These are phyloP conservation scores for Orestias chungarensis DNA, from an alignment of 2,797 vertebrate genomes.

Conservation along the genomic window DNA sequence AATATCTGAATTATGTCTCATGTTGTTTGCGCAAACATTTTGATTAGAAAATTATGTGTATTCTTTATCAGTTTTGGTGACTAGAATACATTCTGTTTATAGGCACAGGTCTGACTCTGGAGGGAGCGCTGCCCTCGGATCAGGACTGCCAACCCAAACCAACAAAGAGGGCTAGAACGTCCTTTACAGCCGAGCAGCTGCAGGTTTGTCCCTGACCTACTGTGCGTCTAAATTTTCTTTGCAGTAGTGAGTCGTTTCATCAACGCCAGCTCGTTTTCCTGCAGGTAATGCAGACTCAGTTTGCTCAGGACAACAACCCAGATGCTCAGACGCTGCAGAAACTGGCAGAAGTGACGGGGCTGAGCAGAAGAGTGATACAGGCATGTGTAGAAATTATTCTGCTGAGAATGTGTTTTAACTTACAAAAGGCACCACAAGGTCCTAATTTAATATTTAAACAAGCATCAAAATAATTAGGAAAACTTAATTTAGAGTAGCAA, in stretches of 20 bases:
- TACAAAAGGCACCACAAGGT: neutral
- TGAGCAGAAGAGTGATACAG: slow-evolving; percentile 97
- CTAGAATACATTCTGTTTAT: neutral
- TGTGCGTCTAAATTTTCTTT: slow-evolving; percentile 3
- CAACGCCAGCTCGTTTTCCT: slow-evolving; percentile 6
- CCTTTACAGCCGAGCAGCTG: slow-evolving; percentile 95
- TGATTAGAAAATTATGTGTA: neutral
- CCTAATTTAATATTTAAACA: neutral
- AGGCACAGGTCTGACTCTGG: slow-evolving; percentile 96
- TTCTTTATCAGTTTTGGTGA: slow-evolving; percentile 13
- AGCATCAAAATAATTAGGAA: neutral
- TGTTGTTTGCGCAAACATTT: slow-evolving; percentile 33
- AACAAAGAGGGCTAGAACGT: slow-evolving; percentile 94
- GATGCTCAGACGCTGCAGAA: slow-evolving; percentile 98
- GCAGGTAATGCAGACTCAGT: slow-evolving; percentile 98
- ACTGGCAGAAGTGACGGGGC: slow-evolving; percentile 95
- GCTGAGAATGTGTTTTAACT: neutral
- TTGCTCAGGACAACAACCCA: slow-evolving; percentile 98
- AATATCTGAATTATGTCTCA: neutral
- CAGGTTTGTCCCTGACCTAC: slow-evolving; percentile 79
- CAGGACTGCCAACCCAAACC: slow-evolving; percentile 98
- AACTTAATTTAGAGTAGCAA: too few relatives aligned
- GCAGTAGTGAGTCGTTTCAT: neutral
- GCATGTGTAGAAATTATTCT: slow-evolving; percentile 66
- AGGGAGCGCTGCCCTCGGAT: slow-evolving; percentile 96